These are phyloP conservation scores for Phoxinus phoxinus DNA, from an alignment of 2,113 vertebrate species.

Conservation along the genomic window DNA sequence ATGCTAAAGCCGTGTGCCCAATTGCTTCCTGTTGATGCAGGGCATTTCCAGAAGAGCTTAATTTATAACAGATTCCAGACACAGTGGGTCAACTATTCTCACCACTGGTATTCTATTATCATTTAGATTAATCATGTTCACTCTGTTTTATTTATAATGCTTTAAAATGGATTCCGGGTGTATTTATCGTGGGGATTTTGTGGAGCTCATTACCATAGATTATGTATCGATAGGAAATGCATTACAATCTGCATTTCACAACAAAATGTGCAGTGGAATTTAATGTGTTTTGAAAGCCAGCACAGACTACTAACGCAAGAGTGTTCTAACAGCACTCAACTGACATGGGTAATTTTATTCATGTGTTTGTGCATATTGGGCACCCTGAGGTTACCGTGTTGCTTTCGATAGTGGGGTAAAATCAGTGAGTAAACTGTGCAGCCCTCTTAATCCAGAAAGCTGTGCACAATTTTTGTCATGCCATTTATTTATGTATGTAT, in stretches of 20 bases:
- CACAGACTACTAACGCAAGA: neutral
- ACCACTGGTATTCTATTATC: slow-evolving; percentile 78
- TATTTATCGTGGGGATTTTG: slow-evolving; percentile 73
- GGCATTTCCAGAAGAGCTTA: slow-evolving; percentile 51
- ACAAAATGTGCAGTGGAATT: slow-evolving; percentile 30
- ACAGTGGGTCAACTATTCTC: slow-evolving; percentile 66
- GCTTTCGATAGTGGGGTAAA: neutral
- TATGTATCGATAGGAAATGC: slow-evolving; percentile 70
- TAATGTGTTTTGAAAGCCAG: slow-evolving; percentile 43
- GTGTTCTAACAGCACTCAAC: slow-evolving; percentile 11
- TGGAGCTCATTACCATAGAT: slow-evolving; percentile 74
- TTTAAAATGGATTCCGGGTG: slow-evolving; percentile 72
- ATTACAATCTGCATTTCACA: slow-evolving; percentile 68
- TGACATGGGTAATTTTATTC: slow-evolving; percentile 25
- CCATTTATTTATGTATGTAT: neutral
- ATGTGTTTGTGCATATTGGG: neutral
- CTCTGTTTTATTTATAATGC: slow-evolving; percentile 78
- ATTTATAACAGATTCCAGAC: slow-evolving; percentile 68
- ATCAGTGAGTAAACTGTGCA: neutral
- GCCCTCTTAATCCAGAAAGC: neutral
- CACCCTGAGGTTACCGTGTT: neutral
- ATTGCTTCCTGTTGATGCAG: slow-evolving; percentile 43
- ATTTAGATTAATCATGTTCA: slow-evolving; percentile 72
- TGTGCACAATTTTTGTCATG: neutral
- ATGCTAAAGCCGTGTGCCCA: neutral